Evolutionary conservation across 1,140 invertebrate genomes (phyloP), one percentile per base, ranked within the genome.

Genomic region (Steinernema feltiae): DNA sequence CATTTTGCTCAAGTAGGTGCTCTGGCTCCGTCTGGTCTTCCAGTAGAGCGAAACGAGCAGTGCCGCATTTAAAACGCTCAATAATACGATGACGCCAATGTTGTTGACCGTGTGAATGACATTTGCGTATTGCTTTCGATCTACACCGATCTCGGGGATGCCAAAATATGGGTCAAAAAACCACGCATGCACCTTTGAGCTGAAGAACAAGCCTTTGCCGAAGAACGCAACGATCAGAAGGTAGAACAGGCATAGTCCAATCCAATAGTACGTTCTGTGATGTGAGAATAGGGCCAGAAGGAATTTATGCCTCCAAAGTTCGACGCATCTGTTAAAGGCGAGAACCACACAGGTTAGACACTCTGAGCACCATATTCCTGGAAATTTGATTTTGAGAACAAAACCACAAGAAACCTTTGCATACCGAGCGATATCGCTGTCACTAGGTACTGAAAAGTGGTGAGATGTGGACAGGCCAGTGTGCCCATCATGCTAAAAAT

Each of bases 271-370:
- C 24, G 70, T 71, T 48, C 48, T 70, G 0, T 48, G 48, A 0
- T 48, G 69, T 0, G 30, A 30, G 69, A 75, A 75, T 7, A 75
- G 46, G n/a, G 69, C 53, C 7, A 69, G 63, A 15, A 75, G 35
- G 29, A 29, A 30, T 1, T 70, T 69, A 17, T 35, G 53, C 30
- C 70, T 32, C 29, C 70, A 48, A 21, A 75, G 35, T 41, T 75
- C 74, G 29, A 32, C 30, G 48, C 74, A 75, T 0, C 74, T 30
- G 30, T 75, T 75, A 69, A 75, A 70, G 1, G 32, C 74, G 1
- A 75, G 69, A 24, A 75, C 18, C 31, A 75, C 53, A 46, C 74
- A 75, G 1, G 74, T 70, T 3, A 70, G 30, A 48, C 74, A 75
- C 2, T 32, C 69, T 27, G 69, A 69, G 35, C 69, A 70, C 74